Conservation (phyloP, 2,797 vertebrate genomes). For the Staurois parvus region DNA sequence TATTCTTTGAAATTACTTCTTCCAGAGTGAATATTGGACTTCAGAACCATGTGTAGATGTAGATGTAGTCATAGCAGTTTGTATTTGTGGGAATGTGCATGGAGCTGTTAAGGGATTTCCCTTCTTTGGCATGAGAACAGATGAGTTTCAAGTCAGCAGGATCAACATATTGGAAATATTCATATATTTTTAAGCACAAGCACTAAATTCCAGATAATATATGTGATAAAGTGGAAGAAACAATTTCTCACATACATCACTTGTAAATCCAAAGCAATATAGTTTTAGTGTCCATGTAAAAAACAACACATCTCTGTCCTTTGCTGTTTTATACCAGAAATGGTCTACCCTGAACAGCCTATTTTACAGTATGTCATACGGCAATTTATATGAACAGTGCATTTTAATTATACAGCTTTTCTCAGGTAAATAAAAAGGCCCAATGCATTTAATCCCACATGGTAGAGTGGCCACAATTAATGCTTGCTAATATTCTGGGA, state of each 20-base stretch:
- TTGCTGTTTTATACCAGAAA: too few relatives aligned
- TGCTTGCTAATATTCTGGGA: too few relatives aligned
- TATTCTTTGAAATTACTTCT: slow-evolving; percentile 6
- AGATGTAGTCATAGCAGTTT: not conserved
- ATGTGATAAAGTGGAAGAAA: slow-evolving; percentile 22
- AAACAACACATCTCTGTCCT: not conserved
- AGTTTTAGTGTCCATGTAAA: not conserved
- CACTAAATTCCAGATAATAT: slow-evolving; percentile 23
- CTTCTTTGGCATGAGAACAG: slow-evolving; percentile 22
- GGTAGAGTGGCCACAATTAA: too few relatives aligned
- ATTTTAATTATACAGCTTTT: too few relatives aligned
- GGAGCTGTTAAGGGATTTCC: slow-evolving; percentile 28
- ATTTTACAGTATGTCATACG: not conserved
- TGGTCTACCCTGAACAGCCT: not conserved
- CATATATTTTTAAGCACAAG: not conserved
- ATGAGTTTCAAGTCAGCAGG: slow-evolving; percentile 16
- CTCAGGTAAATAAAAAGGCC: too few relatives aligned
- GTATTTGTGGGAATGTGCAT: slow-evolving; percentile 19
- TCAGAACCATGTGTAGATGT: not conserved
- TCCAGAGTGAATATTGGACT: not conserved
- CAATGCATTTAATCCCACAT: too few relatives aligned
- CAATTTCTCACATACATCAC: not conserved
- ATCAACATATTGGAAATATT: slow-evolving; percentile 30
- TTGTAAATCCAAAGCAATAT: slow-evolving; percentile 16
- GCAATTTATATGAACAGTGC: too few relatives aligned